Evolutionary conservation across 1,140 invertebrate species (phyloP), one percentile per base, ranked within the genome.

Genomic region (Drosophila lacertosa): DNA sequence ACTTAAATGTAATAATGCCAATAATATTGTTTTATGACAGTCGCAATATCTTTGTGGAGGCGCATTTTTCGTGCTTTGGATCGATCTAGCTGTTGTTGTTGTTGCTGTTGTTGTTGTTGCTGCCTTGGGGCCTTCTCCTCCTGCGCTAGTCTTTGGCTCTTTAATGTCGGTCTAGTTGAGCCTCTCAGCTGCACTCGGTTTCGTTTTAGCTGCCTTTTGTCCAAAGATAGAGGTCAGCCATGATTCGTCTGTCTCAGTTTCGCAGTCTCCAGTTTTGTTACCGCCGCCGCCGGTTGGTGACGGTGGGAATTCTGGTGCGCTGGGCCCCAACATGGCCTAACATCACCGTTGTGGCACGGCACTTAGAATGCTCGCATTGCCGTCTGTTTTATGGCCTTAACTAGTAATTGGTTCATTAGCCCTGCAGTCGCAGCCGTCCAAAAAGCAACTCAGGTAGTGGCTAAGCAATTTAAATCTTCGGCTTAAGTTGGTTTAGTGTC

Each of bases 1-100:
- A 90, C 84, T 90, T 86, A 84, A 90, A 86, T 90, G 89, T 89
- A 90, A 89, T 90, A 90, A 90, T 90, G 89, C 83, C 89, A 90
- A 90, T 90, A 90, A 89, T 90, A 84, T 90, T 90, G 89, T 81
- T 89, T 90, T 90, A 90, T 90, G 89, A 90, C 83, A 90, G 79
- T 80, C 81, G 71, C 82, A 82, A 82, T 88, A 88, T 88, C 77
- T 86, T 74, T 78, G 71, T 68, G 70, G 58, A 74, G 54, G 72
- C 62, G 75, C 67, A 76, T 73, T 82, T 83, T 73, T 73, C 78
- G 78, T 66, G 64, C 48, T 53, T 51, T 54, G 60, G n/a, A 66
- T 65, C 67, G 44, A 71, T 70, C 67, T 70, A 20, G 59, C 51
- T 37, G 40, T 72, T 53, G 32, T 13, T 10, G 67, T 35, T 45